Evolutionary conservation across 2,113 vertebrate genomes (phyloP).

Genomic region (Scartelaos histophorus): DNA sequence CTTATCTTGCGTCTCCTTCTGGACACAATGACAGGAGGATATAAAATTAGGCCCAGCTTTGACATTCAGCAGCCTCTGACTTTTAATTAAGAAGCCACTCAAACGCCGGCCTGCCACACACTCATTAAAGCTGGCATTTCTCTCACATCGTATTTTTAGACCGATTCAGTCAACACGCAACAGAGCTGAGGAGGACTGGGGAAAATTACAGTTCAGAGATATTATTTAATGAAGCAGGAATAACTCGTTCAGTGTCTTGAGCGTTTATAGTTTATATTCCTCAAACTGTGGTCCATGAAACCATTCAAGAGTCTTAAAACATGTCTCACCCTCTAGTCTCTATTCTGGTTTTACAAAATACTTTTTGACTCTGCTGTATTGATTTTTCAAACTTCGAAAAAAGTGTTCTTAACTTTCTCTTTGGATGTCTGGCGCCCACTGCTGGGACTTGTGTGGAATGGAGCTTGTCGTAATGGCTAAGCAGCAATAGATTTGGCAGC

Average conservation of each 20-base stretch:
- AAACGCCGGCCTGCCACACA: slow-evolving; percentile 2
- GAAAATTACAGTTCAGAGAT: neutral
- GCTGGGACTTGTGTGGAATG: neutral
- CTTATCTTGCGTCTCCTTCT: slow-evolving; percentile 78
- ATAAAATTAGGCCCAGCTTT: slow-evolving; percentile 42
- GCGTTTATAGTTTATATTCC: neutral
- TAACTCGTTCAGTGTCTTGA: neutral
- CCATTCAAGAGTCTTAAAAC: neutral
- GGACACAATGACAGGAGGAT: slow-evolving; percentile 45
- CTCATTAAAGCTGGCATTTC: slow-evolving; percentile 47
- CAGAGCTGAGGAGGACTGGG: neutral
- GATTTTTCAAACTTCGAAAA: neutral
- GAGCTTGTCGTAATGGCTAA: neutral
- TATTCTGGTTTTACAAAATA: neutral
- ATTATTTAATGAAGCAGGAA: neutral
- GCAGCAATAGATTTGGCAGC: neutral
- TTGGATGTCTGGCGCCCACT: too few species aligned
- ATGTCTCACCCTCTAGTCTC: neutral
- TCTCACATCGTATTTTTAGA: slow-evolving; percentile 41
- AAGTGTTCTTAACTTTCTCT: neutral
- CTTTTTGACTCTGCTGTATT: neutral
- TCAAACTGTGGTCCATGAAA: neutral
- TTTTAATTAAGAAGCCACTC: slow-evolving; percentile 47
- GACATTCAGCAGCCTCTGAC: slow-evolving; percentile 40
- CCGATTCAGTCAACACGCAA: slow-evolving; percentile 14